Conservation (phyloP, 2,888 invertebrate species). For the Itoplectis maculator region DNA sequence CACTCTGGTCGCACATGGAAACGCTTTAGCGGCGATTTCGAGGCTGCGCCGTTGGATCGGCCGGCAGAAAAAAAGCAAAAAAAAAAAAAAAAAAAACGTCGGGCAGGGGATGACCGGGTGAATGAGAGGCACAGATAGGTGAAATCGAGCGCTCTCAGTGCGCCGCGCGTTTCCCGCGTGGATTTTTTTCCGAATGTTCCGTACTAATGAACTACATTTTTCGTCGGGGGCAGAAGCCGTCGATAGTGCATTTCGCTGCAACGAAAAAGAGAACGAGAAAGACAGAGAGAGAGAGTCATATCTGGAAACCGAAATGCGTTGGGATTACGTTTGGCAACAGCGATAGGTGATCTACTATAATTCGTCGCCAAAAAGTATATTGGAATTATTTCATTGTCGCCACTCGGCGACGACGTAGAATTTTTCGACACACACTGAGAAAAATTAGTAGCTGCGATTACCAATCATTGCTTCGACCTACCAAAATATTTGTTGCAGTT, state of each 20-base stretch:
- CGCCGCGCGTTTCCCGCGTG: conserved; percentile 41
- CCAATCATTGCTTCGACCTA: too few species aligned
- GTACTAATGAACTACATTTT: conserved; percentile 53
- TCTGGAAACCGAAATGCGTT: neutral
- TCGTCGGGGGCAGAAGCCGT: neutral
- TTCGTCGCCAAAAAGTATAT: neutral
- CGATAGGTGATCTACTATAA: neutral
- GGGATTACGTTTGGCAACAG: neutral
- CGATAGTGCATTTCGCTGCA: neutral
- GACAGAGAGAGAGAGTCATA: too few species aligned
- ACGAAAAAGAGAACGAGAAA: conserved; percentile 5
- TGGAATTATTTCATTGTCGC: neutral
- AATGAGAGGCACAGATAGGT: conserved; percentile 40
- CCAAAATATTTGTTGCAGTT: too few species aligned
- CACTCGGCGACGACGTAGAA: neutral
- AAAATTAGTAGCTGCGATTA: too few species aligned
- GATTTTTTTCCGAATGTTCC: conserved; percentile 48
- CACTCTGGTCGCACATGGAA: conserved; percentile 64
- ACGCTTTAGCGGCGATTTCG: conserved; percentile 63
- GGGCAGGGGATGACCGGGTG: neutral
- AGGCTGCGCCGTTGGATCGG: conserved; percentile 43
- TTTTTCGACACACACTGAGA: too few species aligned
- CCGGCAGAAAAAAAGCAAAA: too few species aligned
- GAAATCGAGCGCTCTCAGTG: conserved; percentile 30
- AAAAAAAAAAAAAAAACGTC: conserved; percentile 24